A percentile compares a stretch with the other conserved stretches of the same genome.
phyloP scores from a whole-genome alignment of 2,797 vertebrate species.

The Chrysocyon brachyurus region DNA sequence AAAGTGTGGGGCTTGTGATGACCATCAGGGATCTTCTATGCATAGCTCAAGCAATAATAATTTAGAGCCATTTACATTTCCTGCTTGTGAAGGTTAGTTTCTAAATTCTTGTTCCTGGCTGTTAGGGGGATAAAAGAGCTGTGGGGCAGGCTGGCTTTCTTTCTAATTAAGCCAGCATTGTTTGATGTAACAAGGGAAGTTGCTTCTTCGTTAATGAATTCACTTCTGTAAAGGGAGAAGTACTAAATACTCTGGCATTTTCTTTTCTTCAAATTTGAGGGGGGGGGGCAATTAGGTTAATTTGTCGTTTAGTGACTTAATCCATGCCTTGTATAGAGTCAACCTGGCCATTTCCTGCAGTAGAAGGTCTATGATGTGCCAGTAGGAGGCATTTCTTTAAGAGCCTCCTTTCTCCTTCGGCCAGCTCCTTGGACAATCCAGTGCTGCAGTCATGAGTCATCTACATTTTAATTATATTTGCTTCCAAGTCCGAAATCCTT shows the following conservation, averaged over 20 bases:
- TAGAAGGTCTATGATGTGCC: background rate
- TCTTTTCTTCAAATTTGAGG: conserved; percentile 1
- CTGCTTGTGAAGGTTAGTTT: conserved; percentile 68
- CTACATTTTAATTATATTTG: conserved; percentile 58
- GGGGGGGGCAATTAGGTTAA: background rate
- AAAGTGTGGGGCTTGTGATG: background rate
- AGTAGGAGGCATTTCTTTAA: background rate
- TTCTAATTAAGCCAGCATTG: conserved; percentile 56
- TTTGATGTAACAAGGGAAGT: conserved; percentile 47
- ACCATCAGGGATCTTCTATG: background rate
- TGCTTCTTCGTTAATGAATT: conserved; percentile 46
- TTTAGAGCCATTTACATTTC: conserved; percentile 68
- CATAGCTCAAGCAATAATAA: conserved; percentile 71
- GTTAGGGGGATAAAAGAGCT: background rate
- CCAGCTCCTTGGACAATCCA: background rate
- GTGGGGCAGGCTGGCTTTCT: background rate
- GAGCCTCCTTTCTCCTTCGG: background rate
- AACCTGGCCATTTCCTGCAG: background rate
- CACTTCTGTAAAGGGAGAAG: conserved; percentile 16
- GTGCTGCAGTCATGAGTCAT: background rate
- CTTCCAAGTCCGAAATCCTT: conserved; percentile 45
- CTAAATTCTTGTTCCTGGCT: conserved; percentile 62
- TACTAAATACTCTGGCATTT: background rate
- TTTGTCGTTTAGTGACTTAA: conserved; percentile 17
- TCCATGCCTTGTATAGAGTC: background rate